Base-by-base conservation (phyloP, 2,797 vertebrate genomes). In the Oreonectes daqikongensis region DNA sequence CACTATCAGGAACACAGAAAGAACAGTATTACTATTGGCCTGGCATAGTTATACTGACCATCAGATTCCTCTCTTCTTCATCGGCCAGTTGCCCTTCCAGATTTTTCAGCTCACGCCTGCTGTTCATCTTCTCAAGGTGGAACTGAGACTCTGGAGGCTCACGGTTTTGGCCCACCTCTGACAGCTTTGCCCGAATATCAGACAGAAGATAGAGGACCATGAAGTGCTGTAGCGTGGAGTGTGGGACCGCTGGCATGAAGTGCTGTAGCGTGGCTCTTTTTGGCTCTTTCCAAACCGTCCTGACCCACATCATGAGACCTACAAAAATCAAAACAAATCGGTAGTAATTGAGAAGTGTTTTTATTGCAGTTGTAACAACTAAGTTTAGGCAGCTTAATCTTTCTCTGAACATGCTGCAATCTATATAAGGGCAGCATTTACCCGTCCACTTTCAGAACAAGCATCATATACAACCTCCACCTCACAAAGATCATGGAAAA, bases 111-210 rank as follows among this genome's bases (percentile, higher is more conserved):
- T 60, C 28, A 11, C 8, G 1, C 17, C 8, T 60, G 17, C 15
- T n/a, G 57, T 60, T 60, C 17, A 35, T n/a, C 57, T 60, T 60
- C 8, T 60, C 17, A 17, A 32, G 17, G 57, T 60, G 17, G 17
- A 32, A 60, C 28, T n/a, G 28, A 60, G 28, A 10, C 26, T 60
- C 57, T 60, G 57, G 57, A 28, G 57, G 17, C 28, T 60, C 57
- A 60, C 2, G 28, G 57, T 60, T 60, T 60, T 60, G 28, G 57
- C 57, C 26, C 5, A 59, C 55, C 55, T 30, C 14, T 26, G 26
- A 30, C 15, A 59, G 55, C 55, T 59, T 59, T 30, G 55, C 17
- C 17, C 17, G 8, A 60, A 32, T 60, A 60, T 60, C 8, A 8
- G 59, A 18, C 2, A 32, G 17, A 4, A 60, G 57, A 60, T 20